Conservation (phyloP, 2,797 vertebrate species). For the Amphiprion clarkii region DNA sequence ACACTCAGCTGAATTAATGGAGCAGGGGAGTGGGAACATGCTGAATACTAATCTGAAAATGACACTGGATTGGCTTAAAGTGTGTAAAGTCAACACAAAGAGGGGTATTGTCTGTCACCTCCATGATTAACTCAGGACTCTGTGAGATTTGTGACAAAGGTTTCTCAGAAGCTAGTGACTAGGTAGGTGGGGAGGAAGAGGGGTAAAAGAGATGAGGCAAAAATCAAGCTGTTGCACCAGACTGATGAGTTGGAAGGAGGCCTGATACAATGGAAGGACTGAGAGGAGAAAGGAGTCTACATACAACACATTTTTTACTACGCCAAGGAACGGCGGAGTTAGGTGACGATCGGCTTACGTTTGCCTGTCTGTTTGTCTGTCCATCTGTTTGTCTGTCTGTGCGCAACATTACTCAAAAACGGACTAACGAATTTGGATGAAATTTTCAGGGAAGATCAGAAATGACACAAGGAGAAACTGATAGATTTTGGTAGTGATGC, state of each 20-base stretch:
- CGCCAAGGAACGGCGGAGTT: no score
- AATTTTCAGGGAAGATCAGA: no score
- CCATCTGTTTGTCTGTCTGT: no score
- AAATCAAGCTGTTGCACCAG: background rate
- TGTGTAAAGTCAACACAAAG: conserved; percentile 56
- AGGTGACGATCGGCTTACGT: no score
- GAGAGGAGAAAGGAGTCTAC: background rate
- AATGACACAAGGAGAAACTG: no score
- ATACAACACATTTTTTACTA: no score
- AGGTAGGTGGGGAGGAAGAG: background rate
- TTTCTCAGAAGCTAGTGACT: conserved; percentile 18
- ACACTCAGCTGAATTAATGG: conserved; percentile 34
- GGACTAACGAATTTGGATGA: no score
- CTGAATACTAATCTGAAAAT: conserved; percentile 71
- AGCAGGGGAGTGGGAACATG: conserved; percentile 41
- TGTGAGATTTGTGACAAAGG: conserved; percentile 37
- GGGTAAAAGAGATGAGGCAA: background rate
- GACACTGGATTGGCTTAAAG: conserved; percentile 39
- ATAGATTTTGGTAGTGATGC: no score
- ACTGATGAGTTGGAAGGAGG: background rate
- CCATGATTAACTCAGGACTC: conserved; percentile 35
- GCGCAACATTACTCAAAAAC: no score
- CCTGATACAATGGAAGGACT: background rate
- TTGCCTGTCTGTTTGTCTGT: no score
- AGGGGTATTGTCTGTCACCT: conserved; percentile 38